These are phyloP conservation scores for Colostygia pectinataria DNA, from an alignment of 2,888 invertebrate genomes.

Conservation along the genomic window DNA sequence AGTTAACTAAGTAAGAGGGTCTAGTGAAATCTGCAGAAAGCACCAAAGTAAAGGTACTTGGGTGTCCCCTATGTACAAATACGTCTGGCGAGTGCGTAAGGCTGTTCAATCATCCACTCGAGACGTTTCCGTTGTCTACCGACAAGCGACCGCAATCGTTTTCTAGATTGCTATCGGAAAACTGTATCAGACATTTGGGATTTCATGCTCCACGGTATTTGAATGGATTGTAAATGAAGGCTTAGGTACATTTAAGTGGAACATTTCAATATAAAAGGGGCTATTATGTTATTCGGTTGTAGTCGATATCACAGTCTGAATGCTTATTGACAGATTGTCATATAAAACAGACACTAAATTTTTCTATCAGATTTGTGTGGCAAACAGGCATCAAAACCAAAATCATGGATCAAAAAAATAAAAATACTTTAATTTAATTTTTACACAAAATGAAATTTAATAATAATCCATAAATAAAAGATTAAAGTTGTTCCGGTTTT, in stretches of 20 bases:
- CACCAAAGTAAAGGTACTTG: constrained; percentile 34
- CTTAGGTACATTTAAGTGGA: too few relatives aligned
- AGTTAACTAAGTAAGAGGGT: background rate
- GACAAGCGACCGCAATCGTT: constrained; percentile 37
- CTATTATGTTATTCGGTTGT: too few relatives aligned
- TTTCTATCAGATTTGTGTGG: too few relatives aligned
- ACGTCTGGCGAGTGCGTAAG: constrained; percentile 42
- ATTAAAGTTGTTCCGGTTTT: constrained; percentile 51
- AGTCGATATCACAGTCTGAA: too few relatives aligned
- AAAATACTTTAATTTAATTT: background rate
- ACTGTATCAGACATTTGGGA: constrained; percentile 18
- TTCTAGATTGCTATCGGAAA: constrained; percentile 37
- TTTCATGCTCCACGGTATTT: constrained; percentile 8
- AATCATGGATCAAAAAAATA: too few relatives aligned
- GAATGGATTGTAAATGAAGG: constrained; percentile 7
- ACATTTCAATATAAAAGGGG: too few relatives aligned
- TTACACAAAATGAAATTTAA: background rate
- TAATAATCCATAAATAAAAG: constrained; percentile 21
- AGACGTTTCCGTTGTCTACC: constrained; percentile 72
- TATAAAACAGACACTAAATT: too few relatives aligned
- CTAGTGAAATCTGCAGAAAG: constrained; percentile 22
- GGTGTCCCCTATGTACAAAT: constrained; percentile 26
- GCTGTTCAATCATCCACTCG: constrained; percentile 79
- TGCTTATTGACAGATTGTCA: too few relatives aligned
- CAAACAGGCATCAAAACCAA: too few relatives aligned